Evolutionary conservation across 37 sponge, comb jelly and placozoan genomes (phyloP), one percentile per base, ranked within the genome.

Genomic region (Diacarnus erythraeanus): DNA sequence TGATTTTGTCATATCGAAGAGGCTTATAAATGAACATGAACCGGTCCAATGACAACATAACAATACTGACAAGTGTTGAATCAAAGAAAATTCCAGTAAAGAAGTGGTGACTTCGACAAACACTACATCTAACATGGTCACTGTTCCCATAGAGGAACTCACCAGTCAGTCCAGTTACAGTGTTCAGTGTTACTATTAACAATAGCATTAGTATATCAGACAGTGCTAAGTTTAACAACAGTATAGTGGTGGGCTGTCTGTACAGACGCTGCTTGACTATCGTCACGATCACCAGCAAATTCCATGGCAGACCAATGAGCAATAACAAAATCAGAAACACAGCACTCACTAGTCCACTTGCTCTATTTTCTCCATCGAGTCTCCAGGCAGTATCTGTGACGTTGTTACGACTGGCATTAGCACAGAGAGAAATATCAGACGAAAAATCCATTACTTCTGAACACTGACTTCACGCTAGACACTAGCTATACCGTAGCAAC

Each of bases 21-120:
- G 89, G 89, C 18, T 37, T 36, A 0, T 78, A 34, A 1, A 88
- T 34, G 34, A 68, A 78, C 15, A 88, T 31, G 20, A 76, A 37
- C 42, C 89, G 39, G 72, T 88, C 89, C 1, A 88, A n/a, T 1
- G 89, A 83, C 0, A 88, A 65, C 3, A 73, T 0, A 0, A 78
- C 83, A 29, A 88, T 42, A 2, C 36, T 44, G 1, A 76, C 59
- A 36, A 83, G 60, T 29, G 74, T 76, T 29, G 71, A 71, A 23
- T 51, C 38, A 38, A 68, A 23, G n/a, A n/a, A n/a, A n/a, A n/a
- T n/a, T n/a, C n/a, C n/a, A n/a, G n/a, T n/a, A n/a, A n/a, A n/a
- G n/a, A n/a, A n/a, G n/a, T n/a, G n/a, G n/a, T n/a, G n/a, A n/a
- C n/a, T n/a, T 9, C 73, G 33, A 39, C 89, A 88, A 37, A 77